phyloP scores from a whole-genome alignment of 2,113 vertebrate species.

The Chlamydotis undulata region DNA sequence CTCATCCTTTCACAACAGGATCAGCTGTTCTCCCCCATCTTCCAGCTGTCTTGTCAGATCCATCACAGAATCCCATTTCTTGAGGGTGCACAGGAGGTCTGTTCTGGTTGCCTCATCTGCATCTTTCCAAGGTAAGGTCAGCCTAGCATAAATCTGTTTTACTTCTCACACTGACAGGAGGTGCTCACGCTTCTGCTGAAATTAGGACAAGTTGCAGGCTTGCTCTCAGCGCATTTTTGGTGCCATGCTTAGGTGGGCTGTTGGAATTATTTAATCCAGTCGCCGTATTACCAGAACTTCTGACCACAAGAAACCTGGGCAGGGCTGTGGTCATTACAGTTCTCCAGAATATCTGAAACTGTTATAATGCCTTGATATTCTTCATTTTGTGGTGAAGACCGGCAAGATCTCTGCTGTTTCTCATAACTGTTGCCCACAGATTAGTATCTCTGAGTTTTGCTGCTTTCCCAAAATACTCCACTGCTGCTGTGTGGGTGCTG shows the following conservation, averaged over 20 bases:
- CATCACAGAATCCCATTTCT: background rate
- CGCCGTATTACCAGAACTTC: background rate
- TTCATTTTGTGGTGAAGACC: background rate
- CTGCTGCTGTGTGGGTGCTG: background rate
- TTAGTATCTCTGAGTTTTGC: background rate
- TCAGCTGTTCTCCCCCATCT: background rate
- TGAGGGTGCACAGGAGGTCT: background rate
- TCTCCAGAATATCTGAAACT: background rate
- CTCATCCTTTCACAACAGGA: background rate
- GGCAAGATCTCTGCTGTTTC: background rate
- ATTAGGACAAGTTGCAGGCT: background rate
- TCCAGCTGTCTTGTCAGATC: background rate
- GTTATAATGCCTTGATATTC: background rate
- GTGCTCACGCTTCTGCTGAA: background rate
- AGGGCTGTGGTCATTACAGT: background rate
- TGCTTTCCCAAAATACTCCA: background rate
- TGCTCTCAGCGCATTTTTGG: accelerated
- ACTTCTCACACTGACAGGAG: background rate
- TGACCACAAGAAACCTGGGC: background rate
- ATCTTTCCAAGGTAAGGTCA: background rate
- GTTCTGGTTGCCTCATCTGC: background rate
- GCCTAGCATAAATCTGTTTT: background rate
- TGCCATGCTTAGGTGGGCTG: background rate
- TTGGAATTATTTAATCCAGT: background rate
- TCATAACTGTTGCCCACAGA: background rate